Evolutionary conservation across 2,113 vertebrate genomes (phyloP).

Genomic region (Sula dactylatra): DNA sequence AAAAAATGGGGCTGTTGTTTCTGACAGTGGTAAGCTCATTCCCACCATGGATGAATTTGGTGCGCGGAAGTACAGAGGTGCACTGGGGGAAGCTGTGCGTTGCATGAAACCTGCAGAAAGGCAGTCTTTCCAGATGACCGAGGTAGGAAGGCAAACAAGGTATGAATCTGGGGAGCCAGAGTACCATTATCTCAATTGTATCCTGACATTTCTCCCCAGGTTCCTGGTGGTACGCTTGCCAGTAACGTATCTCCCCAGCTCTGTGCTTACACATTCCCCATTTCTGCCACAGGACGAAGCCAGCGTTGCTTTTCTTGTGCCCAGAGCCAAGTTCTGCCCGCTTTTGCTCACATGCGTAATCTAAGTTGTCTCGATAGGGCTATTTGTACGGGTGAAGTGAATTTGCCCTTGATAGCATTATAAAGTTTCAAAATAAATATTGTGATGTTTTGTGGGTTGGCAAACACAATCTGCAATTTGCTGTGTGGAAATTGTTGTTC

Average conservation of each 20-base stretch:
- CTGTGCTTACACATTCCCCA: background rate
- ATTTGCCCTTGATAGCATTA: constrained; percentile 10
- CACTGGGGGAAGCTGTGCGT: background rate
- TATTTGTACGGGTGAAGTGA: constrained; percentile 1
- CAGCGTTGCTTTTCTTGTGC: background rate
- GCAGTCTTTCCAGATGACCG: background rate
- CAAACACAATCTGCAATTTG: constrained; percentile 17
- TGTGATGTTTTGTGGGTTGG: background rate
- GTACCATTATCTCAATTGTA: background rate
- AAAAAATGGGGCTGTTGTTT: background rate
- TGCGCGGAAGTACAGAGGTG: background rate
- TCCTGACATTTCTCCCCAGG: background rate
- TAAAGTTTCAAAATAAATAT: constrained; percentile 41
- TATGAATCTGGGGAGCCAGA: background rate
- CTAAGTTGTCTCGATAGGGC: background rate
- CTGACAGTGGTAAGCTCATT: background rate
- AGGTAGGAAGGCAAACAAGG: background rate
- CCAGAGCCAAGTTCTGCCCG: background rate
- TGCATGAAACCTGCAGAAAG: fast-evolving
- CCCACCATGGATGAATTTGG: background rate
- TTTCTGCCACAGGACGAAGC: background rate
- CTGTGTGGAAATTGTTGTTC: constrained; percentile 5
- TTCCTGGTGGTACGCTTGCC: background rate
- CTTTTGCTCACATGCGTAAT: background rate
- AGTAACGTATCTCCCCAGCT: background rate